A percentile compares a stretch with the other conserved stretches of the same genome.
Conservation (phyloP, 2,888 invertebrate species). For the Pachycephus smyrnensis region DNA sequence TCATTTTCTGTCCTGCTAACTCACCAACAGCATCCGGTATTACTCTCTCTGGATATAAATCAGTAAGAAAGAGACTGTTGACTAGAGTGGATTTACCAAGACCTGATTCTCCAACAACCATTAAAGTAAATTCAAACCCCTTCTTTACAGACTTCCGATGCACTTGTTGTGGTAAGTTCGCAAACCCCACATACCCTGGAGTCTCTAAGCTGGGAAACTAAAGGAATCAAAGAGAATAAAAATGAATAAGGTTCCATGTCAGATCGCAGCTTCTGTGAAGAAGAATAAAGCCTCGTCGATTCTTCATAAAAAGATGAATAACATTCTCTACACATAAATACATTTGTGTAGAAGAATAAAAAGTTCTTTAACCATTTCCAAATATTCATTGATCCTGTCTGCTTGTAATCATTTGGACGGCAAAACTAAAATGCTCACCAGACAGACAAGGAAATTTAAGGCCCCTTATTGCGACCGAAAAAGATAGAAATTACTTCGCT, state of each 20-base stretch:
- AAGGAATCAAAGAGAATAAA: conserved; percentile 36
- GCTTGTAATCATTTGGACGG: too few relatives aligned
- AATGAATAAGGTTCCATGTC: too few relatives aligned
- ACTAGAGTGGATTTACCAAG: conserved; percentile 96
- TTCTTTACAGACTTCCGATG: conserved; percentile 98
- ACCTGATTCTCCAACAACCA: conserved; percentile 94
- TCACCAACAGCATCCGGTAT: conserved; percentile 89
- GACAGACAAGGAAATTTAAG: too few relatives aligned
- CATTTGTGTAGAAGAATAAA: too few relatives aligned
- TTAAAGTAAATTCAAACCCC: conserved; percentile 96
- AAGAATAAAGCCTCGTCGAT: too few relatives aligned
- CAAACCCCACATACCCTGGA: conserved; percentile 92
- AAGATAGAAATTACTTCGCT: background rate
- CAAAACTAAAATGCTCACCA: too few relatives aligned
- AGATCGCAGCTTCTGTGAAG: too few relatives aligned
- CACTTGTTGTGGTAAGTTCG: conserved; percentile 96
- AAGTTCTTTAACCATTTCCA: too few relatives aligned
- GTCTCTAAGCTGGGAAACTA: conserved; percentile 89
- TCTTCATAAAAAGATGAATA: too few relatives aligned
- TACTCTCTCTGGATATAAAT: conserved; percentile 92
- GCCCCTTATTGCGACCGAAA: too few relatives aligned
- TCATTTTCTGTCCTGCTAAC: conserved; percentile 30
- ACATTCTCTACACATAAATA: too few relatives aligned
- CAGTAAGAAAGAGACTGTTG: conserved; percentile 93
- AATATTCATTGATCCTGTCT: too few relatives aligned